A percentile compares a stretch with the other conserved stretches of the same genome.
Conservation (phyloP, 2,888 invertebrate species). For the Bellardia pandia region DNA sequence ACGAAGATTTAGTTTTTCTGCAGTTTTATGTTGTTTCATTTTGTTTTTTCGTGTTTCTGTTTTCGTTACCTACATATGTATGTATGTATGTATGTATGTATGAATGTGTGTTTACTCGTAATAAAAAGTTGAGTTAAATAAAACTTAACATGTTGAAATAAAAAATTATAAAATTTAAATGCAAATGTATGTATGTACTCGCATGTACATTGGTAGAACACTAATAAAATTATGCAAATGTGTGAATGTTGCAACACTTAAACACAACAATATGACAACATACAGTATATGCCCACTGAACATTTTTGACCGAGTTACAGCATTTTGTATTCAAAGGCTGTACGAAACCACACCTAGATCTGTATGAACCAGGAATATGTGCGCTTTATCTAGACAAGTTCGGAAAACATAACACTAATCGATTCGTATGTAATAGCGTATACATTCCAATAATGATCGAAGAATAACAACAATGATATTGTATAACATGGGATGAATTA, state of each 20-base stretch:
- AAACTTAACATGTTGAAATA: slow-evolving; percentile 1
- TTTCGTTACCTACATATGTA: slow-evolving; percentile 30
- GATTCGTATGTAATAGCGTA: too few relatives aligned
- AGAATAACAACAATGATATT: too few relatives aligned
- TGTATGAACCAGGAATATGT: too few relatives aligned
- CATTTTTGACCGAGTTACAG: too few relatives aligned
- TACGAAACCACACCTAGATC: too few relatives aligned
- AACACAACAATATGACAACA: slow-evolving; percentile 29
- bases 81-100: too few relatives aligned
- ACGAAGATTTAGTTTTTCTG: slow-evolving; percentile 17
- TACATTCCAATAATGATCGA: too few relatives aligned
- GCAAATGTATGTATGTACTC: neutral
- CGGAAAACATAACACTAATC: too few relatives aligned
- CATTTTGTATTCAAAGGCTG: too few relatives aligned
- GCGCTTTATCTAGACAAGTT: too few relatives aligned
- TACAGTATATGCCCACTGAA: neutral
- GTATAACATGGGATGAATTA: too few relatives aligned
- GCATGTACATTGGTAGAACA: slow-evolving; percentile 6
- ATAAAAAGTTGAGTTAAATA: slow-evolving; percentile 13
- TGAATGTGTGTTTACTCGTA: slow-evolving; percentile 45
- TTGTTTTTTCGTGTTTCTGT: neutral
- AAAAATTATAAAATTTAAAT: slow-evolving; percentile 8
- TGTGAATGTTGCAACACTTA: slow-evolving; percentile 56
- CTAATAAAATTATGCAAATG: slow-evolving; percentile 65
- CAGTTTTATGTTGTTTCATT: neutral